Percentiles rank a stretch among this genome's conserved stretches.
phyloP scores from a whole-genome alignment of 2,797 vertebrate species.

The Parauchenoglanis ngamensis region DNA sequence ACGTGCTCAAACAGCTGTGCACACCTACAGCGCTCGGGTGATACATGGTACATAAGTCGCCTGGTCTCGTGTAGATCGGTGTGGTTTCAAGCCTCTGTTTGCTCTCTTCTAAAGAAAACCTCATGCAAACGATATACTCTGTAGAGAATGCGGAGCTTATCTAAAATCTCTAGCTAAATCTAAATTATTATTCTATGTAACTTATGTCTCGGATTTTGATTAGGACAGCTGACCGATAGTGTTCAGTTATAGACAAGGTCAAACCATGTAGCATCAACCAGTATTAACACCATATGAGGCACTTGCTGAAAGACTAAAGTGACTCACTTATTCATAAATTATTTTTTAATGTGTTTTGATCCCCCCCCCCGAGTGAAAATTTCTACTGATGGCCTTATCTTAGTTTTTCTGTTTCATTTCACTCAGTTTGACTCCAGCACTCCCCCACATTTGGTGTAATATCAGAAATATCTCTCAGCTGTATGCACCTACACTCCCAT shows the following conservation, averaged over 20 bases:
- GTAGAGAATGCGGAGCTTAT: neutral
- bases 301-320: conserved; percentile 50
- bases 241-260: conserved; percentile 43
- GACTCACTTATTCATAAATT: conserved; percentile 51
- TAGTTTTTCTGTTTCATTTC: conserved; percentile 41
- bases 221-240: conserved; percentile 25
- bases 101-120: neutral
- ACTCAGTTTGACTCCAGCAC: conserved; percentile 42
- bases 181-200: conserved; percentile 29
- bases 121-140: neutral
- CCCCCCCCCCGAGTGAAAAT: conserved; percentile 55
- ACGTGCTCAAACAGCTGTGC: conserved; percentile 65
- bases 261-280: conserved; percentile 59
- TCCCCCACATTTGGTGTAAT: conserved; percentile 11
- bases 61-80: neutral
- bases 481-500: conserved; percentile 63
- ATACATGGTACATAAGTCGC: conserved; percentile 69
- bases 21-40: conserved; percentile 59
- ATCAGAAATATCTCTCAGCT: conserved; percentile 45
- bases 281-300: conserved; percentile 63
- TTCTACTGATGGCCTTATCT: conserved; percentile 68
- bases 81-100: conserved; percentile 29
- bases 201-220: conserved; percentile 33
- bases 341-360: conserved; percentile 51
- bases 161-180: conserved; percentile 11